These are phyloP conservation scores for Athetis lepigone DNA, from an alignment of 2,888 invertebrate genomes.

Conservation along the genomic window DNA sequence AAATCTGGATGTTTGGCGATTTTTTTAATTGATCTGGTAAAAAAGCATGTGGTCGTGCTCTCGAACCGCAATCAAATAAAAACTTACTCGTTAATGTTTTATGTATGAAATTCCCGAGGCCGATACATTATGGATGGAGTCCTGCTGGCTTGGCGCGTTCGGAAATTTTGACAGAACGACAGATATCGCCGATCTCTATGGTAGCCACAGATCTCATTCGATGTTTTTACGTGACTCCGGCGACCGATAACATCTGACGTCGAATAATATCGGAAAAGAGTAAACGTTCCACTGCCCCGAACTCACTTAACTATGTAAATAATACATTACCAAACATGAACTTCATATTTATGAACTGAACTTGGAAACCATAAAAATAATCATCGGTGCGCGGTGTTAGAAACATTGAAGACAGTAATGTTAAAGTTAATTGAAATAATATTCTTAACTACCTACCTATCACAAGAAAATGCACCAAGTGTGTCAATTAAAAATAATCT, in stretches of 20 bases:
- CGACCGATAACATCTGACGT: conserved; percentile 76
- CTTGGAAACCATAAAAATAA: conserved; percentile 21
- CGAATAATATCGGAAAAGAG: conserved; percentile 60
- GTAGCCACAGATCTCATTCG: conserved; percentile 74
- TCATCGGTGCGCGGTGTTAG: conserved; percentile 14
- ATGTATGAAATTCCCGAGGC: conserved; percentile 85
- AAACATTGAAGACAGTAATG: neutral
- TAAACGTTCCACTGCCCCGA: conserved; percentile 51
- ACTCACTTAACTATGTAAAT: conserved; percentile 67
- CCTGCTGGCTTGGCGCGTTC: conserved; percentile 84
- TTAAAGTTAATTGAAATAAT: conserved; percentile 18
- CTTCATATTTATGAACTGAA: conserved; percentile 29
- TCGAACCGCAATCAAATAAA: conserved; percentile 88
- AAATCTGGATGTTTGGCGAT: conserved; percentile 80
- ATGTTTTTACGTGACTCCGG: conserved; percentile 76
- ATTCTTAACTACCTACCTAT: conserved; percentile 23
- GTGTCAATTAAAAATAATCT: conserved; percentile 41
- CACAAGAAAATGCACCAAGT: conserved; percentile 27
- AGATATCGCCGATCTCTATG: conserved; percentile 85
- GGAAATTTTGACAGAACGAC: conserved; percentile 87
- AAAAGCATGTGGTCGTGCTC: conserved; percentile 79
- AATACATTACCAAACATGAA: conserved; percentile 43
- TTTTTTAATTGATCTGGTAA: conserved; percentile 82
- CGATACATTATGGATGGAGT: conserved; percentile 88
- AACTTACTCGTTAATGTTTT: conserved; percentile 89